Evolutionary conservation across 2,797 vertebrate species (phyloP).

Genomic region (Typhlichthys eigenmanni): DNA sequence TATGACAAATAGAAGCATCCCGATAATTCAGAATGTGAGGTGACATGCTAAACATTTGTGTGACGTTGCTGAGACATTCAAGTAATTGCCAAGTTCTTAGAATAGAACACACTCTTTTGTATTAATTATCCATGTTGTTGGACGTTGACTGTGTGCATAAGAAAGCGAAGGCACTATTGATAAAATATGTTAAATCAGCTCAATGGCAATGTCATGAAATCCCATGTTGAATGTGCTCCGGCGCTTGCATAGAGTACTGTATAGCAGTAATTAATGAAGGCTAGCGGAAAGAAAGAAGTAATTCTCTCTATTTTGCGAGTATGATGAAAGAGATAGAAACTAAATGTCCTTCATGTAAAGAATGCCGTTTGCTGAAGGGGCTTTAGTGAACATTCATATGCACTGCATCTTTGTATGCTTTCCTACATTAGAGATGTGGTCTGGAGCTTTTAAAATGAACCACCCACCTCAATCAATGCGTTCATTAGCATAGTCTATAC

Average conservation of each 20-base stretch:
- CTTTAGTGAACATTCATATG: constrained; percentile 66
- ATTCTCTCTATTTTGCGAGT: constrained; percentile 45
- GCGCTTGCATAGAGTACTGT: constrained; percentile 26
- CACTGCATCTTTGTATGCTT: constrained; percentile 48
- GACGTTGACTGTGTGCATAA: constrained; percentile 31
- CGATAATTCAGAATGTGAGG: constrained; percentile 35
- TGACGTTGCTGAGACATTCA: constrained; percentile 36
- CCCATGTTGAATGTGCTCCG: constrained; percentile 36
- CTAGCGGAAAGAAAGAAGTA: constrained; percentile 38
- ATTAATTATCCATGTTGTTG: not conserved
- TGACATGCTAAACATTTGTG: constrained; percentile 25
- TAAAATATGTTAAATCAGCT: constrained; percentile 54
- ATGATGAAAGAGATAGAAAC: constrained; percentile 46
- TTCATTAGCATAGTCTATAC: constrained; percentile 71
- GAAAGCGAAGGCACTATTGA: constrained; percentile 26
- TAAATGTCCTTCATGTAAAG: constrained; percentile 64
- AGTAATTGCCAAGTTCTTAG: constrained; percentile 8
- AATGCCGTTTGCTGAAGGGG: constrained; percentile 43
- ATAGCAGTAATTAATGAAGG: constrained; percentile 59
- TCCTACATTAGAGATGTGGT: constrained; percentile 65
- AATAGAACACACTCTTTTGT: constrained; percentile 9
- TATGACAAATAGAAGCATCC: constrained; percentile 25
- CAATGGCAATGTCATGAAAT: constrained; percentile 44
- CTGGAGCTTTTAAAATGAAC: constrained; percentile 72
- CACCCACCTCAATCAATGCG: constrained; percentile 74